Percentiles rank a stretch among this genome's conserved stretches.
Conservation (phyloP, 2,888 invertebrate genomes). For the Metalampra italica region DNA sequence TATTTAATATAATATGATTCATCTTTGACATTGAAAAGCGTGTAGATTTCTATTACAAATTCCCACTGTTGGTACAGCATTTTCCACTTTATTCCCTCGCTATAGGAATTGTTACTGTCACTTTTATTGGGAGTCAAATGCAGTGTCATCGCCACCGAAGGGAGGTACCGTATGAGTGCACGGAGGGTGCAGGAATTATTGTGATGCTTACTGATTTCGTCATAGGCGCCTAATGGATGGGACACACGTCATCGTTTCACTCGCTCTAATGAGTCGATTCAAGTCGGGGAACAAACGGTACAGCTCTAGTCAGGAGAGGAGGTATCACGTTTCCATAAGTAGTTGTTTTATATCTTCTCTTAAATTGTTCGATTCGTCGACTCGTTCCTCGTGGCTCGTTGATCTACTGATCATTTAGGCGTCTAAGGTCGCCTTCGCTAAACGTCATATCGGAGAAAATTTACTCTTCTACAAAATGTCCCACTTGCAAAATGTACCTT, state of each 20-base stretch:
- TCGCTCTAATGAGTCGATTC: constrained; percentile 2
- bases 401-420: too few relatives aligned
- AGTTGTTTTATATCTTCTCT: too few relatives aligned
- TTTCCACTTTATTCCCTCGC: background rate
- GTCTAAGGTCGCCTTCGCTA: too few relatives aligned
- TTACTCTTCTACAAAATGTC: too few relatives aligned
- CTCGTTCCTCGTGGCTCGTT: too few relatives aligned
- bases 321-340: too few relatives aligned
- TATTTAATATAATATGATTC: constrained; percentile 4
- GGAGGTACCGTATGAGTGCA: background rate
- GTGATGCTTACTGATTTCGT: constrained; percentile 33
- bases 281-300: background rate
- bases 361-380: too few relatives aligned
- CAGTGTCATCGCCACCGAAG: constrained; percentile 35
- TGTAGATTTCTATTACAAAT: background rate
- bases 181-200: constrained; percentile 23
- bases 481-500: too few relatives aligned
- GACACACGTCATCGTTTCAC: constrained; percentile 3
- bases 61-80: background rate
- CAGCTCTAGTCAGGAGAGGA: background rate
- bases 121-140: constrained; percentile 17
- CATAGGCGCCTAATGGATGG: constrained; percentile 15
- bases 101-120: background rate
- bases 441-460: too few relatives aligned
- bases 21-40: constrained; percentile 3